Percentiles rank a stretch among this genome's conserved stretches.
Evolutionary conservation across 1,140 invertebrate species (phyloP).

Genomic region (Pararge aegeria): DNA sequence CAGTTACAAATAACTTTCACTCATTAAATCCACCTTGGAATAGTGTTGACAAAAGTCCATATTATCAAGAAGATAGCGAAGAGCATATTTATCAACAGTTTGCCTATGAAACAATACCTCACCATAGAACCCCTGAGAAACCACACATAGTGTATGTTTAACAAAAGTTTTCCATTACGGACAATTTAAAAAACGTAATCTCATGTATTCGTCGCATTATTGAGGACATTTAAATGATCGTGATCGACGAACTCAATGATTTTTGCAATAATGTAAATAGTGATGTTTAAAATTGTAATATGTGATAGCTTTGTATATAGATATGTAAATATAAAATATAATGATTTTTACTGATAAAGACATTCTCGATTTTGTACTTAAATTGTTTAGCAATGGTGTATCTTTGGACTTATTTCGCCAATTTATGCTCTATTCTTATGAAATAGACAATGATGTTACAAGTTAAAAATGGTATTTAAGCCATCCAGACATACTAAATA

Average conservation of each 20-base stretch:
- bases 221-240: constrained; percentile 48
- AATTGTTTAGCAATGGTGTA: constrained; percentile 46
- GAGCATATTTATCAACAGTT: constrained; percentile 82
- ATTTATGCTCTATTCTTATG: constrained; percentile 8
- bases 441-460: neutral
- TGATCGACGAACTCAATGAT: constrained; percentile 49
- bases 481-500: too few species aligned
- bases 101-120: constrained; percentile 79
- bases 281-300: constrained; percentile 73
- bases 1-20: constrained; percentile 80
- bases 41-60: constrained; percentile 77
- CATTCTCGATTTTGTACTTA: constrained; percentile 72
- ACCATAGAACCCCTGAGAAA: constrained; percentile 77
- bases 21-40: constrained; percentile 80
- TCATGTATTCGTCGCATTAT: constrained; percentile 46
- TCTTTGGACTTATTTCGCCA: constrained; percentile 14
- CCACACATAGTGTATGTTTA: constrained; percentile 84
- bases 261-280: constrained; percentile 77
- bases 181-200: constrained; percentile 54
- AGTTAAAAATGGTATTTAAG: too few species aligned
- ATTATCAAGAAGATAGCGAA: constrained; percentile 74
- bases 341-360: constrained; percentile 51
- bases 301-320: constrained; percentile 79
- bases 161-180: constrained; percentile 64
- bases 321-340: constrained; percentile 59